phyloP scores from a whole-genome alignment of 1,140 invertebrate species.

The Chymomyza costata region DNA sequence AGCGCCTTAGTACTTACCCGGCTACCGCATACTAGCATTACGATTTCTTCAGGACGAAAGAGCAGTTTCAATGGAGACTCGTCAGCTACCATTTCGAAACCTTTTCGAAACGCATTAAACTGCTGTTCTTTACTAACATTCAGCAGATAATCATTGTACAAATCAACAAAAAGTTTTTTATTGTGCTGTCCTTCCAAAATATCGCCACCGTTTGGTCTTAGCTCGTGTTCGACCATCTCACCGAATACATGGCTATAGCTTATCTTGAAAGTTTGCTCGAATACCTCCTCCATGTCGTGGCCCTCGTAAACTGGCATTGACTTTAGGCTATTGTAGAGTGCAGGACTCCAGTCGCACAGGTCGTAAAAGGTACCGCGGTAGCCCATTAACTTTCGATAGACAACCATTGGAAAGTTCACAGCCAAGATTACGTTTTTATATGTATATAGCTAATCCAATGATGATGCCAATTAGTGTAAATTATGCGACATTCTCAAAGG shows the following conservation, averaged over 20 bases:
- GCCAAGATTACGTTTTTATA: conserved; percentile 95
- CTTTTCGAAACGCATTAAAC: conserved; percentile 89
- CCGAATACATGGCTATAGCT: conserved; percentile 92
- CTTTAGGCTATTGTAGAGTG: conserved; percentile 85
- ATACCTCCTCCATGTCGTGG: conserved; percentile 88
- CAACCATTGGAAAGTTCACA: conserved; percentile 94
- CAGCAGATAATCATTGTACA: conserved; percentile 91
- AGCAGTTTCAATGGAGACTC: conserved; percentile 86
- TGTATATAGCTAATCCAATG: conserved; percentile 92
- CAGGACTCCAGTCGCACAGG: conserved; percentile 89
- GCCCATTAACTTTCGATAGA: conserved; percentile 92
- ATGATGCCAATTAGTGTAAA: conserved; percentile 94
- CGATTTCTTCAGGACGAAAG: conserved; percentile 94
- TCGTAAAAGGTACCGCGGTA: conserved; percentile 91
- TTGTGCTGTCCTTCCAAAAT: conserved; percentile 84
- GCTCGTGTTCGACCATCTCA: conserved; percentile 84
- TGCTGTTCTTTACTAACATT: conserved; percentile 90
- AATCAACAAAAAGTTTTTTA: conserved; percentile 89
- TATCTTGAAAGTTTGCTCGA: conserved; percentile 91
- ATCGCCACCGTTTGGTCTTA: conserved; percentile 85
- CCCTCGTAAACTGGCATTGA: conserved; percentile 86
- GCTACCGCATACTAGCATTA: conserved; percentile 86
- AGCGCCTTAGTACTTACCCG: conserved; percentile 82
- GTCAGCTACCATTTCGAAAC: conserved; percentile 91
- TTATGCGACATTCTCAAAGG: conserved; percentile 92